Percentiles rank a stretch among this genome's conserved stretches.
Conservation (phyloP, 2,797 vertebrate genomes). For the Odontamblyopus rebecca region DNA sequence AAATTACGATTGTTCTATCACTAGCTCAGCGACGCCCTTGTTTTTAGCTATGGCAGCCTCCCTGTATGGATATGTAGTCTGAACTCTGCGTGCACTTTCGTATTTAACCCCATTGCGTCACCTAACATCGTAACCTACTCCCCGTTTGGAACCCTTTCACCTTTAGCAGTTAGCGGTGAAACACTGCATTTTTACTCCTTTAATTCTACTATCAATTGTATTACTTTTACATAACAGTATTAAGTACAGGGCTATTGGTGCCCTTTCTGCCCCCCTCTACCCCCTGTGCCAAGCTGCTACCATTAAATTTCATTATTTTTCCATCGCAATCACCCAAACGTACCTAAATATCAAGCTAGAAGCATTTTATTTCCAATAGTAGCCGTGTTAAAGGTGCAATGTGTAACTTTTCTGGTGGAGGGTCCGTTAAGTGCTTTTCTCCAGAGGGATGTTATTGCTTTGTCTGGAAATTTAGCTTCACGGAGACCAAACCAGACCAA, state of each 20-base stretch:
- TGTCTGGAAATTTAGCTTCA: too few species aligned
- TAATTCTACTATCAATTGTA: conserved; percentile 64
- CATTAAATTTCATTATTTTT: conserved; percentile 37
- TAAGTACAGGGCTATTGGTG: conserved; percentile 74
- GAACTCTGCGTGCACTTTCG: conserved; percentile 1
- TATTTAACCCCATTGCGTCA: neutral
- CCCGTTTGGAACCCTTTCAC: conserved; percentile 20
- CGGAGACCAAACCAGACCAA: too few species aligned
- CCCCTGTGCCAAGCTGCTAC: conserved; percentile 48
- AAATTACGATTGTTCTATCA: neutral
- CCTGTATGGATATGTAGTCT: neutral
- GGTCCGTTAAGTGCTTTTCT: too few species aligned
- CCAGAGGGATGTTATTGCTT: too few species aligned
- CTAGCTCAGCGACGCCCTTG: neutral
- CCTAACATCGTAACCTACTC: neutral
- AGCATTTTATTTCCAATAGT: conserved; percentile 8
- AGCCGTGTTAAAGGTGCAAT: neutral
- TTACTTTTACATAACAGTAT: conserved; percentile 78
- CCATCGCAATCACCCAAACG: conserved; percentile 2
- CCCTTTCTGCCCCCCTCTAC: neutral
- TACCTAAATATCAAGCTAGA: neutral
- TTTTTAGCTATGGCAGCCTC: neutral
- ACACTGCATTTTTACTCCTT: conserved; percentile 62
- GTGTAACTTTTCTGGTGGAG: too few species aligned
- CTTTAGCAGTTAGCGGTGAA: conserved; percentile 9